These are phyloP conservation scores for Andrena praecox DNA, from an alignment of 2,888 invertebrate species.

Conservation along the genomic window DNA sequence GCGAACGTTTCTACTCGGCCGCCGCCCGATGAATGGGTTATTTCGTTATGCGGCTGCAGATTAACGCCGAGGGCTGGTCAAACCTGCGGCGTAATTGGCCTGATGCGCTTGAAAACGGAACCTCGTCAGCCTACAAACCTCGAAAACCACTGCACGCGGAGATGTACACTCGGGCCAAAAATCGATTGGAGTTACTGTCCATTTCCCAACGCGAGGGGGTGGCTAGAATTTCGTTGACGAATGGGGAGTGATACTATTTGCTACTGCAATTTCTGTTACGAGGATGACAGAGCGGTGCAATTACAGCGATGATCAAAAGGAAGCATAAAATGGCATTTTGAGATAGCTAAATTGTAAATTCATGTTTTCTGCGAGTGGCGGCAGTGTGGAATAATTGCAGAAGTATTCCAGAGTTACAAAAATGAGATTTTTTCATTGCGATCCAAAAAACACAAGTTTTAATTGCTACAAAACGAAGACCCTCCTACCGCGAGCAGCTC, in stretches of 20 bases:
- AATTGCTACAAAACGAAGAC: neutral
- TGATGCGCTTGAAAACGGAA: constrained; percentile 33
- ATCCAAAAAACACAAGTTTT: neutral
- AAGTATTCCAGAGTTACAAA: neutral
- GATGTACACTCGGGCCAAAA: neutral
- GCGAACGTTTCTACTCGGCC: constrained; percentile 18
- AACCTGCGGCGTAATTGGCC: constrained; percentile 47
- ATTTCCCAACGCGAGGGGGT: neutral
- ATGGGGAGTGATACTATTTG: too few species aligned
- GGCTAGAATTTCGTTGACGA: neutral
- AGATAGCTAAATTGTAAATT: too few species aligned
- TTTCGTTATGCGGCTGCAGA: constrained; percentile 56
- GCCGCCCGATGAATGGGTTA: constrained; percentile 36
- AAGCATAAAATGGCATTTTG: too few species aligned
- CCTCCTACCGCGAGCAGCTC: neutral
- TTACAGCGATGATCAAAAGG: too few species aligned
- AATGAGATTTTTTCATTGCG: constrained; percentile 5
- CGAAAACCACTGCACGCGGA: constrained; percentile 21
- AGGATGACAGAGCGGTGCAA: too few species aligned
- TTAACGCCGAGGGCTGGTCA: constrained; percentile 23
- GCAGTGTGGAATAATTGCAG: neutral
- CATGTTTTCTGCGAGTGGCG: neutral
- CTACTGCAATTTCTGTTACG: too few species aligned
- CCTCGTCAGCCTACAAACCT: constrained; percentile 47
- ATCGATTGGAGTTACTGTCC: constrained; percentile 40